These are phyloP conservation scores for Gasterosteus aculeatus DNA, from an alignment of 2,113 vertebrate species.

Conservation along the genomic window DNA sequence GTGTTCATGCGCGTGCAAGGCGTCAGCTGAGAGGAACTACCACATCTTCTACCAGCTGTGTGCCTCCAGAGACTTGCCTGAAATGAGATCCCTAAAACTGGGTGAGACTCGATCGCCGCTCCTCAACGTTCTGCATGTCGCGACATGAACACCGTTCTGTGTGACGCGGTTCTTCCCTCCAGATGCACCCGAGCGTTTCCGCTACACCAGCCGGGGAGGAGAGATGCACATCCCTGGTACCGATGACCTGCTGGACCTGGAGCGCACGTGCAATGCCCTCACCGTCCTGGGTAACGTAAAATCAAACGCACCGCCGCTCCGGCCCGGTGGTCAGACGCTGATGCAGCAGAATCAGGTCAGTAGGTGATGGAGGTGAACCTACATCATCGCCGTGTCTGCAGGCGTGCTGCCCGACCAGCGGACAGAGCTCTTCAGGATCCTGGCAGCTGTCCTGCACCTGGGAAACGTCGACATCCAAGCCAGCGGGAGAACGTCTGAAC, in stretches of 20 bases:
- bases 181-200: constrained; percentile 81
- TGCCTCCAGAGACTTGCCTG: constrained; percentile 75
- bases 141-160: too few species aligned
- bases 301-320: background rate
- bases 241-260: constrained; percentile 74
- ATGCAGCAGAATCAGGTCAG: background rate
- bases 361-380: background rate
- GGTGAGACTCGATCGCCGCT: constrained; percentile 61
- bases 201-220: constrained; percentile 80
- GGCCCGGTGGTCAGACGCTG: background rate
- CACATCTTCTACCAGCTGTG: constrained; percentile 87
- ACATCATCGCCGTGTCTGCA: constrained; percentile 37
- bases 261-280: constrained; percentile 78
- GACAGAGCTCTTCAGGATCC: constrained; percentile 83
- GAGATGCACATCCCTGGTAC: constrained; percentile 64
- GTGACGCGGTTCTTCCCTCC: background rate
- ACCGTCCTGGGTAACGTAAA: constrained; percentile 74
- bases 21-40: constrained; percentile 82
- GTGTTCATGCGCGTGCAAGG: constrained; percentile 52
- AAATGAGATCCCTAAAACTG: constrained; percentile 80
- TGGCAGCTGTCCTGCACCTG: constrained; percentile 83
- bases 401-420: constrained; percentile 81
- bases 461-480: constrained; percentile 80
- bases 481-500: constrained; percentile 74
- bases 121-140: background rate